Conservation (phyloP, 1,140 invertebrate species). For the Drosophila rufa region DNA sequence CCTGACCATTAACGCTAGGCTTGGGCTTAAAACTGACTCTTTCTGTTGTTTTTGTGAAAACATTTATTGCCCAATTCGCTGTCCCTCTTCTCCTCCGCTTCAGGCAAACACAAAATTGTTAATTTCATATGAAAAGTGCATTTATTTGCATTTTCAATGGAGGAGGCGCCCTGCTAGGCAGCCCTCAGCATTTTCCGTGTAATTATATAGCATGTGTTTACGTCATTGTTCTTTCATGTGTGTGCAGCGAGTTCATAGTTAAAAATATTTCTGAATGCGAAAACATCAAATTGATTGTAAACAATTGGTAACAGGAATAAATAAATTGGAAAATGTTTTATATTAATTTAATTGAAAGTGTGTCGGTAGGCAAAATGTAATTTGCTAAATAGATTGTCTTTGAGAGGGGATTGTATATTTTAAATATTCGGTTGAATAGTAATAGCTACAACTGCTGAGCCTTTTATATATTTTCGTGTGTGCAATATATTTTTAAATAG, state of each 20-base stretch:
- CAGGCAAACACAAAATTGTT: conserved; percentile 37
- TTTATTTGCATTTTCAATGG: conserved; percentile 48
- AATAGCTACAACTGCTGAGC: neutral
- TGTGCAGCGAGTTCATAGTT: conserved; percentile 13
- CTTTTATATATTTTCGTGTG: conserved; percentile 7
- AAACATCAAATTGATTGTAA: conserved; percentile 25
- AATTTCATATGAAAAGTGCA: conserved; percentile 50
- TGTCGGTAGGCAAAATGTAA: conserved; percentile 13
- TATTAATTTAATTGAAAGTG: conserved; percentile 38
- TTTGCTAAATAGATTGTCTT: conserved; percentile 18
- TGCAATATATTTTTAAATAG: conserved; percentile 14
- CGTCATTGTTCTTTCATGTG: conserved; percentile 39
- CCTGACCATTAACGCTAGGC: conserved; percentile 28
- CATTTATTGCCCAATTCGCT: conserved; percentile 45
- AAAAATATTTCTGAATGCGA: conserved; percentile 23
- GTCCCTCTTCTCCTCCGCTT: neutral
- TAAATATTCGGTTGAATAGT: conserved; percentile 5
- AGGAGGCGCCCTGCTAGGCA: conserved; percentile 10
- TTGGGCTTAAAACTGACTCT: conserved; percentile 11
- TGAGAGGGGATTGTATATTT: neutral
- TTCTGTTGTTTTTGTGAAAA: conserved; percentile 40
- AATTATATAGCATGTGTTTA: conserved; percentile 58
- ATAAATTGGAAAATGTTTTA: conserved; percentile 41
- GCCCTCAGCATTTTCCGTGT: conserved; percentile 43
- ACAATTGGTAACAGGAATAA: conserved; percentile 28